Evolutionary conservation across 2,888 invertebrate genomes (phyloP).

Genomic region (Melanargia galathea): DNA sequence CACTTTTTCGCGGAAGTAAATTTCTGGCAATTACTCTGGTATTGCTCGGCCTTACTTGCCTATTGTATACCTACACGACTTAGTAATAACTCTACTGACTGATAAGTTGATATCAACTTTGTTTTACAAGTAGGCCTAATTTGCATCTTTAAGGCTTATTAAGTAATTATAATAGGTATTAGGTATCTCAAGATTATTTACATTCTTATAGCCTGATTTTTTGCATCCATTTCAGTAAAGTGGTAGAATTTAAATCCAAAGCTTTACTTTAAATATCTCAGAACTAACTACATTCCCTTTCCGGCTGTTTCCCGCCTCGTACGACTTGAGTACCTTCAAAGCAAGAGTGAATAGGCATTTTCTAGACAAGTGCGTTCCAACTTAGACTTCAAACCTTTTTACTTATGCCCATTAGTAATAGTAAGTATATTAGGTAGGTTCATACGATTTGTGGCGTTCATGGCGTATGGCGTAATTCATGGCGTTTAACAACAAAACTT

Average conservation of each 20-base stretch:
- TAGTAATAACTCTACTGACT: not conserved
- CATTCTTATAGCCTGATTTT: conserved; percentile 15
- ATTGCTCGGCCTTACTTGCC: not conserved
- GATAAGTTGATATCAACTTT: conserved; percentile 7
- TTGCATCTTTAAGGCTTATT: conserved; percentile 8
- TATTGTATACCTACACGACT: conserved; percentile 1
- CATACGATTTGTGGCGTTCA: no score
- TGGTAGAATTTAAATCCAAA: not conserved
- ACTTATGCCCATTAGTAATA: no score
- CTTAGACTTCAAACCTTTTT: no score
- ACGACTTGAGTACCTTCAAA: no score
- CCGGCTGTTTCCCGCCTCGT: no score
- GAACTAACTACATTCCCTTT: no score
- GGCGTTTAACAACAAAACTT: no score
- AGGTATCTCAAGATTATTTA: conserved; percentile 17
- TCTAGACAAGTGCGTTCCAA: no score
- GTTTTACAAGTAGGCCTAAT: not conserved
- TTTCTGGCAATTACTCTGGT: not conserved
- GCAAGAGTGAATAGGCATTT: no score
- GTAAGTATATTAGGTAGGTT: no score
- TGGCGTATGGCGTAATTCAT: no score
- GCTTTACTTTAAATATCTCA: no score
- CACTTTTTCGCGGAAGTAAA: conserved; percentile 10
- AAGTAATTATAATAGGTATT: conserved; percentile 5
- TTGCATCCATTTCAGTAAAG: not conserved